These are phyloP conservation scores for Herminia tarsipennalis DNA, from an alignment of 2,888 invertebrate genomes.

Conservation along the genomic window DNA sequence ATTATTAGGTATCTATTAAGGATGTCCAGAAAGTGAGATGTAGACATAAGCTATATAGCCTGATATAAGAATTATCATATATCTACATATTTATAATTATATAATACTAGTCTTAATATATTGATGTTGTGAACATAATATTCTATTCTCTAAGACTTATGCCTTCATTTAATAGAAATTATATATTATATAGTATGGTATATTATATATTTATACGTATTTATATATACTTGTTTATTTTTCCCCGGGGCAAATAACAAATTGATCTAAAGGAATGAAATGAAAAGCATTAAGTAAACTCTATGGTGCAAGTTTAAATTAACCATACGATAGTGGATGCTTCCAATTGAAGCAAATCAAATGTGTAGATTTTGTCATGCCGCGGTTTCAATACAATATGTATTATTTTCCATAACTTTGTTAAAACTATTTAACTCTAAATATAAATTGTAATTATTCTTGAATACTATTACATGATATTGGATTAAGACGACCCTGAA, in stretches of 20 bases:
- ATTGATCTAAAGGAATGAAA: neutral
- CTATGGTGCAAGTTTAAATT: neutral
- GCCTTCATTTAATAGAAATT: constrained; percentile 55
- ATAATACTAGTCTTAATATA: constrained; percentile 37
- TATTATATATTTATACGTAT: constrained; percentile 11
- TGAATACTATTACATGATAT: neutral
- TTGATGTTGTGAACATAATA: constrained; percentile 52
- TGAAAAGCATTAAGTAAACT: neutral
- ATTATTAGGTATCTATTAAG: constrained; percentile 50
- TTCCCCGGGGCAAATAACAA: neutral
- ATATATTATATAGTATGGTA: constrained; percentile 21
- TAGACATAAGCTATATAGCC: constrained; percentile 50
- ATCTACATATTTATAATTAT: constrained; percentile 29
- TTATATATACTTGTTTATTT: neutral
- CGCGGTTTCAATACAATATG: neutral
- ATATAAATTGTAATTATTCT: no score
- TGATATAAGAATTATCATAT: constrained; percentile 29
- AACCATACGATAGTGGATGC: neutral
- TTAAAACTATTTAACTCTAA: no score
- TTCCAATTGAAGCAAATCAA: neutral
- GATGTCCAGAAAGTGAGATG: constrained; percentile 70
- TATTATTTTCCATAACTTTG: neutral
- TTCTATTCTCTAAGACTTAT: constrained; percentile 57
- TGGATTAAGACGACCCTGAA: neutral
- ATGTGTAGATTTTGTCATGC: neutral